A percentile compares a stretch with the other conserved stretches of the same genome.
phyloP scores from a whole-genome alignment of 2,113 vertebrate species.

The Osmerus mordax region DNA sequence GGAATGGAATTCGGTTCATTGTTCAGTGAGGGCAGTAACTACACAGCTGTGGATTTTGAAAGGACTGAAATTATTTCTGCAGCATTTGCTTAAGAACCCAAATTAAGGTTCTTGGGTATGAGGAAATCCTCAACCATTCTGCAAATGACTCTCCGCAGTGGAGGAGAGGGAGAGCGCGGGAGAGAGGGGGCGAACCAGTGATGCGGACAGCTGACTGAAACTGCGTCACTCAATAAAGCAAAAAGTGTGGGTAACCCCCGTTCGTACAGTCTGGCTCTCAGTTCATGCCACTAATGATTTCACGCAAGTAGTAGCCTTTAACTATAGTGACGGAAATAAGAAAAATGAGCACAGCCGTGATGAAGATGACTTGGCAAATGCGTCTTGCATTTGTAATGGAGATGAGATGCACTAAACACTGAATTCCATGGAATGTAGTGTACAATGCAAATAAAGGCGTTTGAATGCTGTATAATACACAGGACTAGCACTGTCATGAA shows the following conservation, averaged over 20 bases:
- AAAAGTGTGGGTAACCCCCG: conserved; percentile 27
- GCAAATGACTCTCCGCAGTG: background rate
- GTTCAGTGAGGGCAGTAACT: too few species aligned
- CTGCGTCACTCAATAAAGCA: conserved; percentile 29
- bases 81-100: too few species aligned
- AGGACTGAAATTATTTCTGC: too few species aligned
- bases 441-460: too few species aligned
- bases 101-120: background rate
- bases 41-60: too few species aligned
- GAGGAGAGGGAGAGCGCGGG: conserved; percentile 20
- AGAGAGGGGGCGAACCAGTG: conserved; percentile 35
- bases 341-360: background rate
- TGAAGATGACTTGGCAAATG: too few species aligned
- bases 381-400: too few species aligned
- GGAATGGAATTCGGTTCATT: too few species aligned
- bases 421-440: too few species aligned
- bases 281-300: conserved; percentile 3
- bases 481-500: too few species aligned
- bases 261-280: conserved; percentile 5
- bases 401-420: too few species aligned
- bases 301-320: conserved; percentile 1
- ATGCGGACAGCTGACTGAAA: conserved; percentile 39
- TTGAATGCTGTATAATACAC: too few species aligned
- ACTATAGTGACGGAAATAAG: background rate
- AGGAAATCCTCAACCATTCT: conserved; percentile 30